These are phyloP conservation scores for Peucedramus taeniatus DNA, from an alignment of 2,113 vertebrate genomes.

Conservation along the genomic window DNA sequence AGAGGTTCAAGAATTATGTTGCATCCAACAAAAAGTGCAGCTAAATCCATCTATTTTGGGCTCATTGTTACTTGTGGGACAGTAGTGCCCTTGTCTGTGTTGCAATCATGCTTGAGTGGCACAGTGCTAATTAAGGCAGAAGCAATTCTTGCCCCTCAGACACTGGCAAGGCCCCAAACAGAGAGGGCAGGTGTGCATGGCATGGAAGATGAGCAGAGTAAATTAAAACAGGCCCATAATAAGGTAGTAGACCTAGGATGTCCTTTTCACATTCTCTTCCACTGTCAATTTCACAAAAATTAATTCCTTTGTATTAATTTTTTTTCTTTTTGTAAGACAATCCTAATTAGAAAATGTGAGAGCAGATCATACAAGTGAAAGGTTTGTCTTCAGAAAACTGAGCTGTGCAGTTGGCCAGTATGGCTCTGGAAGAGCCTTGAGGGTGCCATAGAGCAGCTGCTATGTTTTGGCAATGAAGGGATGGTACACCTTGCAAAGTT, in stretches of 20 bases:
- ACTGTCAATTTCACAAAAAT: neutral
- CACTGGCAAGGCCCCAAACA: neutral
- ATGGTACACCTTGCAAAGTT: neutral
- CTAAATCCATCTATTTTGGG: neutral
- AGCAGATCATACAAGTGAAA: neutral
- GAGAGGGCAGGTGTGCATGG: neutral
- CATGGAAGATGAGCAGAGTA: neutral
- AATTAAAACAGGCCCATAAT: neutral
- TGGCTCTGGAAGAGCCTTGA: neutral
- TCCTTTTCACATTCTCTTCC: neutral
- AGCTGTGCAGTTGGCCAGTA: neutral
- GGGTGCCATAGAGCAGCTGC: neutral
- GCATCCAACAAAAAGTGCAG: neutral
- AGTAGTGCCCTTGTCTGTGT: neutral
- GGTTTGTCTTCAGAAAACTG: neutral
- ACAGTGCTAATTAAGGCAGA: neutral
- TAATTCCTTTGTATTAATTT: neutral
- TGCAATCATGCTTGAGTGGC: neutral
- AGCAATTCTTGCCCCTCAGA: neutral
- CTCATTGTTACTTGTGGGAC: neutral
- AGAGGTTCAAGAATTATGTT: neutral
- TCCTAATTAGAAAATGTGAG: neutral
- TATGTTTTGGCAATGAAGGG: neutral
- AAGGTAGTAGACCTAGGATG: neutral
- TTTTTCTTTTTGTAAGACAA: neutral